Evolutionary conservation across 2,113 vertebrate species (phyloP), one percentile per base, ranked within the genome.

Genomic region (Bufo gargarizans): DNA sequence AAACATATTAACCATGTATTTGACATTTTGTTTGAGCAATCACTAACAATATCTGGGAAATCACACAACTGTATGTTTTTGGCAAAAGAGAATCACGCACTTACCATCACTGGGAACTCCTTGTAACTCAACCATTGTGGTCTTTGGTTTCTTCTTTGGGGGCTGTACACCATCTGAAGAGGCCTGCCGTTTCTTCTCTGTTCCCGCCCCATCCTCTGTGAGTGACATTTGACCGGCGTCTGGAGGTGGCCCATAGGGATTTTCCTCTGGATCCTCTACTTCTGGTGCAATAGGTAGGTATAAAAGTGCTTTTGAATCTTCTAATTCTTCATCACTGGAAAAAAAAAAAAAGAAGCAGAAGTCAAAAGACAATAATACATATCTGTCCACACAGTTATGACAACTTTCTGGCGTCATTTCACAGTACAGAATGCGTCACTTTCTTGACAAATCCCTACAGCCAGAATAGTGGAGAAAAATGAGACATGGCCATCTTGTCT

Each of bases 261-360:
- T 99, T 90, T 99, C 98, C 93, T 99, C 98, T 0, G 98, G 98
- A 87, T 99, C 98, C 89, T 99, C 98, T 9, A 99, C 98, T 92
- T 99, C 98, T 6, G 98, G 98, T 43, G 98, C 97, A 63, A 99
- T 99, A 89, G 98, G 98, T 83, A 99, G 95, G 92, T 99, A 99
- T 56, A 99, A 95, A 88, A 99, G 94, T 12, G 98, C 98, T 90
- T 97, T 97, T 85, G 95, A 96, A 92, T 99, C 98, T 93, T 99
- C 98, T 91, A 99, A 93, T 90, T 99, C 98, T 93, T 99, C 98
- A 74, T 99, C 98, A 16, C 98, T 99, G 89, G 47, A 72, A 74
- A 16, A 4, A 50, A 43, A 88, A 2, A 63, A 17, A 61, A 43
- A 10, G n/a, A 0, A 4, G 7, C 17, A 59, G 4, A 59, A 3